phyloP scores from a whole-genome alignment of 2,113 vertebrate species.

The Sciurus niger region DNA sequence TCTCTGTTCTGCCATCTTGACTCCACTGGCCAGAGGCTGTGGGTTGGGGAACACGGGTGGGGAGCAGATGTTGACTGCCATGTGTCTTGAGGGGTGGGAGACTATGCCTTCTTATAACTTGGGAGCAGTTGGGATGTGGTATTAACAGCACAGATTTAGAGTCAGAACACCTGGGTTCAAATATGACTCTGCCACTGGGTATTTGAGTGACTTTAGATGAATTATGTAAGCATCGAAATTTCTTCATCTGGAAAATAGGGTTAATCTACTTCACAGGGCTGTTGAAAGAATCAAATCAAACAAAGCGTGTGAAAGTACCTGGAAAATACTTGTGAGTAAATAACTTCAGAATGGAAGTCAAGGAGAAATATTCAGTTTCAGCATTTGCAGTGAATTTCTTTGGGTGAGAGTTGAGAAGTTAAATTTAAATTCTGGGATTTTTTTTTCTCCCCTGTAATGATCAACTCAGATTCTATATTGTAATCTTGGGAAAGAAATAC shows the following conservation, averaged over 20 bases:
- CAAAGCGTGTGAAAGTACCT: neutral
- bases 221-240: neutral
- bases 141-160: neutral
- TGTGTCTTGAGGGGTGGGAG: neutral
- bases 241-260: conserved; percentile 56
- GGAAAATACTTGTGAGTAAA: conserved; percentile 45
- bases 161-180: neutral
- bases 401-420: neutral
- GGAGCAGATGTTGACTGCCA: too few relatives aligned
- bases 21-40: neutral
- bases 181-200: neutral
- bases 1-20: neutral
- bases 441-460: neutral
- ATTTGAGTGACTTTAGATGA: neutral
- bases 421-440: neutral
- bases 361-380: neutral
- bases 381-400: neutral
- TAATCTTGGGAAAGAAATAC: neutral
- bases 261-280: neutral
- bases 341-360: neutral
- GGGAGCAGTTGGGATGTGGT: neutral
- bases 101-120: neutral
- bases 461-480: neutral
- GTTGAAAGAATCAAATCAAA: conserved; percentile 32
- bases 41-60: neutral